A percentile compares a stretch with the other conserved stretches of the same genome.
phyloP scores from a whole-genome alignment of 2,797 vertebrate species.

The Clamator glandarius region DNA sequence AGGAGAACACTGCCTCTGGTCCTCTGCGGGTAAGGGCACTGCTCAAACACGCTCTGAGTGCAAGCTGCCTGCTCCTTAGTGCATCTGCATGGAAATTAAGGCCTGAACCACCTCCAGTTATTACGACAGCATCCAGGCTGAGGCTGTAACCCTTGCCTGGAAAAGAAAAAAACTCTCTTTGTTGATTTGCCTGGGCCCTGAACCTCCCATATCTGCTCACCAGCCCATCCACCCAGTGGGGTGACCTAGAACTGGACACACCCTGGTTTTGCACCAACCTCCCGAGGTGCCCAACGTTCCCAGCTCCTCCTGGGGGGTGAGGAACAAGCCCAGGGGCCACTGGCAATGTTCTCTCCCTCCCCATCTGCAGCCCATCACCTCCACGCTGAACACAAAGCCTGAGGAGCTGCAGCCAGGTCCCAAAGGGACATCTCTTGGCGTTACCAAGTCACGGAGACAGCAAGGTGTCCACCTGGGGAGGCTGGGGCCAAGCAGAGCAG shows the following conservation, averaged over 20 bases:
- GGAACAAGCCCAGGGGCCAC: rapidly evolving
- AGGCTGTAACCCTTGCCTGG: slow-evolving; percentile 46
- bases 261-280: background rate
- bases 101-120: slow-evolving; percentile 58
- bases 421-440: background rate
- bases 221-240: too few relatives aligned
- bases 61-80: background rate
- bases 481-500: rapidly evolving
- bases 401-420: background rate
- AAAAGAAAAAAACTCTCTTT: background rate
- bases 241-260: background rate
- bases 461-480: background rate
- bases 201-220: background rate
- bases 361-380: background rate
- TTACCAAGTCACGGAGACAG: background rate
- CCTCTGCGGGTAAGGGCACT: background rate
- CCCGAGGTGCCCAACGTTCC: rapidly evolving
- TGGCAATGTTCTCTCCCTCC: background rate
- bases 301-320: too few relatives aligned
- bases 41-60: background rate
- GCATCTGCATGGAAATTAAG: slow-evolving; percentile 48
- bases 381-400: rapidly evolving
- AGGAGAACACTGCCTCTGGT: background rate
- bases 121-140: slow-evolving; percentile 38
- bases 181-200: background rate